A percentile compares a stretch with the other conserved stretches of the same genome.
These are phyloP conservation scores for Bungarus multicinctus DNA, from an alignment of 2,113 vertebrate species.

Conservation along the genomic window DNA sequence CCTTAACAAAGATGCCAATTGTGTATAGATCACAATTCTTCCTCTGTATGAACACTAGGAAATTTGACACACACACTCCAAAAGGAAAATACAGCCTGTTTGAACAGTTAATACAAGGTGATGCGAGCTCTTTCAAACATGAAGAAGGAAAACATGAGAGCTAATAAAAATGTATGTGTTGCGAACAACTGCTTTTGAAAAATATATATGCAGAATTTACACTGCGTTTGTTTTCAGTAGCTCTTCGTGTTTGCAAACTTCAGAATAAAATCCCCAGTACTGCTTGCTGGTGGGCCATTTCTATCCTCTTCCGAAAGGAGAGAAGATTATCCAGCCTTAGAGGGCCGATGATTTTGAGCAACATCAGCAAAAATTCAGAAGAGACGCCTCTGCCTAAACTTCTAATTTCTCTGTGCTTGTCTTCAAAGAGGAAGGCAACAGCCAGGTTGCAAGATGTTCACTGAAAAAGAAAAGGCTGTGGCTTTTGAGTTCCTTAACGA, in stretches of 20 bases:
- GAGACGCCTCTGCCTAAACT: constrained; percentile 46
- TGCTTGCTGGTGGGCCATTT: background rate
- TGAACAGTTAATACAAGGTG: constrained; percentile 64
- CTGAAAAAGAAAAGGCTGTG: constrained; percentile 68
- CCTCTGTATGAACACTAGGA: constrained; percentile 63
- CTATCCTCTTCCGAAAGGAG: background rate
- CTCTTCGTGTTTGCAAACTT: constrained; percentile 4
- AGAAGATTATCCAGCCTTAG: background rate
- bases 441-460: constrained; percentile 67
- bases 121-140: constrained; percentile 59
- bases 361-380: constrained; percentile 28
- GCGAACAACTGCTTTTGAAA: constrained; percentile 47
- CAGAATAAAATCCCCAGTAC: background rate
- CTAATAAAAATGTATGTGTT: constrained; percentile 15
- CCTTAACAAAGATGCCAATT: constrained; percentile 64
- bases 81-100: constrained; percentile 59
- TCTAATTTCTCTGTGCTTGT: constrained; percentile 69
- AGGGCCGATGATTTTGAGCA: background rate
- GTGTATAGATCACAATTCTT: constrained; percentile 61
- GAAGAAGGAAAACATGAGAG: constrained; percentile 58
- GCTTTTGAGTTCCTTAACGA: constrained; percentile 73
- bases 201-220: background rate
- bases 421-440: constrained; percentile 59
- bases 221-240: constrained; percentile 37
- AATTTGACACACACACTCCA: constrained; percentile 41